A percentile compares a stretch with the other conserved stretches of the same genome.
These are phyloP conservation scores for Abramis brama DNA, from an alignment of 2,113 vertebrate species.

Conservation along the genomic window DNA sequence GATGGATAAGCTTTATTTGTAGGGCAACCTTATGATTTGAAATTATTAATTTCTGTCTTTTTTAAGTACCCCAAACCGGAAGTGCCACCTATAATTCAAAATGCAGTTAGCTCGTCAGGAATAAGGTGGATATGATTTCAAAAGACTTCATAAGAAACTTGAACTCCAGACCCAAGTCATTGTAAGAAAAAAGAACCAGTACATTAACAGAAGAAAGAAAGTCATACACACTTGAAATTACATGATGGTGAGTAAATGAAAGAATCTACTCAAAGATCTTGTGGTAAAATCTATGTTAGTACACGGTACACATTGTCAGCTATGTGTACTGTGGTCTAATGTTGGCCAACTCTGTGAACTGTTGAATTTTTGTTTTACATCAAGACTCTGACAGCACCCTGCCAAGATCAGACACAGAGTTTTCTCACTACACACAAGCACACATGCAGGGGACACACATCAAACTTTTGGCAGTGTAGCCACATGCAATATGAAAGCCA, in stretches of 20 bases:
- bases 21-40: too few species aligned
- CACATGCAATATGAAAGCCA: slow-evolving; percentile 9
- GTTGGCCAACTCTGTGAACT: not conserved
- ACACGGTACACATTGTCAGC: not conserved
- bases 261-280: not conserved
- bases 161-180: too few species aligned
- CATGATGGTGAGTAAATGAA: not conserved
- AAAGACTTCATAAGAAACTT: too few species aligned
- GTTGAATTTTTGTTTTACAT: not conserved
- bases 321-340: not conserved
- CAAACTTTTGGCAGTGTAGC: not conserved
- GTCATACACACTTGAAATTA: not conserved
- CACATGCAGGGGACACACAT: slow-evolving; percentile 8
- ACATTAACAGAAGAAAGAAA: not conserved
- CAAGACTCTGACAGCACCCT: slow-evolving; percentile 1
- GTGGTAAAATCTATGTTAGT: not conserved
- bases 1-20: too few species aligned
- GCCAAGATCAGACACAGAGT: slow-evolving; percentile 2
- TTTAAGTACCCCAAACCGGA: too few species aligned
- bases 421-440: not conserved
- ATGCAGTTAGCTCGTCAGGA: too few species aligned
- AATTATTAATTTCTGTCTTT: too few species aligned
- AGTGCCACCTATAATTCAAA: too few species aligned
- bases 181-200: not conserved
- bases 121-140: too few species aligned